These are phyloP conservation scores for Urocolius indicus DNA, from an alignment of 2,113 vertebrate species.

Conservation along the genomic window DNA sequence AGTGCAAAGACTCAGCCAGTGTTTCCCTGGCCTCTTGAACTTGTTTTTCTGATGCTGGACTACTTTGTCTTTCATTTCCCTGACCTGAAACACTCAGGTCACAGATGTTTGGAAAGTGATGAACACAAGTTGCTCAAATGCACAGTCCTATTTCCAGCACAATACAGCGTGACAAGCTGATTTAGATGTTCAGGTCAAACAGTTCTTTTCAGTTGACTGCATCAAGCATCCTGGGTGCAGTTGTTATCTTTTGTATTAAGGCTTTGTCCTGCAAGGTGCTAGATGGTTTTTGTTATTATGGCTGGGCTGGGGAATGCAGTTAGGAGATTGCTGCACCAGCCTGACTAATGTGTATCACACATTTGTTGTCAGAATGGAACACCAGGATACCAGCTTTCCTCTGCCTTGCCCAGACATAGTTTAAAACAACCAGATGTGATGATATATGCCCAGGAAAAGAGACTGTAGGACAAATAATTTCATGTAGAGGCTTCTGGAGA, in stretches of 20 bases:
- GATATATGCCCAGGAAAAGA: not conserved
- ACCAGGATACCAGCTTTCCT: not conserved
- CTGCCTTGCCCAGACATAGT: not conserved
- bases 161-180: not conserved
- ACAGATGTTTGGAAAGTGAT: not conserved
- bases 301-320: not conserved
- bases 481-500: not conserved
- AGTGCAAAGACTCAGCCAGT: not conserved
- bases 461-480: not conserved
- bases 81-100: not conserved
- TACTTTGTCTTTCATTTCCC: constrained; percentile 13
- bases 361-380: not conserved
- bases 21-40: not conserved
- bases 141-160: not conserved
- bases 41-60: not conserved
- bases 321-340: not conserved
- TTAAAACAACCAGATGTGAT: not conserved
- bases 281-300: not conserved
- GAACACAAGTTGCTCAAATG: not conserved
- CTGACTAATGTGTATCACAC: not conserved
- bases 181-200: constrained; percentile 6
- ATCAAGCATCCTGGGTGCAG: not conserved
- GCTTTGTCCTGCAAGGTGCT: not conserved
- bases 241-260: not conserved
- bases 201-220: not conserved